phyloP scores from a whole-genome alignment of 2,113 vertebrate genomes.

The Cyanistes caeruleus region DNA sequence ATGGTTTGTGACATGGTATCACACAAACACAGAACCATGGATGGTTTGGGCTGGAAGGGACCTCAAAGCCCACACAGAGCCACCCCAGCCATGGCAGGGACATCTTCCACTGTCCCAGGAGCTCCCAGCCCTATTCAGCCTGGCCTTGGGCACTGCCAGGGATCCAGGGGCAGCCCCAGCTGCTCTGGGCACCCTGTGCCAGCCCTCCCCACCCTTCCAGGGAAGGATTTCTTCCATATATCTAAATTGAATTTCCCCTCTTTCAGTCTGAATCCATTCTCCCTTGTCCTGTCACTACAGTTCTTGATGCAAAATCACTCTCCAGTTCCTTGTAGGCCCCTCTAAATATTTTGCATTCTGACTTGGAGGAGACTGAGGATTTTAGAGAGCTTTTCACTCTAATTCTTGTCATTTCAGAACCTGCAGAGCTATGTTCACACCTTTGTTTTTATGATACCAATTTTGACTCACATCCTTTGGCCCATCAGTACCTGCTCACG shows the following conservation, averaged over 20 bases:
- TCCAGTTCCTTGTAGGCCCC: no score
- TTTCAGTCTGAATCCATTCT: not conserved
- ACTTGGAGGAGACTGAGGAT: not conserved
- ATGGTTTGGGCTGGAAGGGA: not conserved
- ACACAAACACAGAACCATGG: not conserved
- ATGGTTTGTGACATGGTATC: not conserved
- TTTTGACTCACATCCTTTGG: not conserved
- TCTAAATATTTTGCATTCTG: not conserved
- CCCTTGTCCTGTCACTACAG: not conserved
- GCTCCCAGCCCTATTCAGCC: fast-evolving
- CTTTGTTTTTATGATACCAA: fast-evolving
- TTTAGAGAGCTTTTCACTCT: not conserved
- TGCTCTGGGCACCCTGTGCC: not conserved
- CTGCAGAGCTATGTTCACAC: not conserved
- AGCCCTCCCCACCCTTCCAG: fast-evolving
- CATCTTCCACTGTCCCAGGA: not conserved
- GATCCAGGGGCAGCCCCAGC: not conserved
- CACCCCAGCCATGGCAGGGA: not conserved
- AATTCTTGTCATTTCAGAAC: not conserved
- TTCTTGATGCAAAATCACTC: not conserved
- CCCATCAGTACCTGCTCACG: not conserved
- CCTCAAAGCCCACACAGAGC: fast-evolving
- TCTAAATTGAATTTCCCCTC: not conserved
- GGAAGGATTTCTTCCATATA: fast-evolving
- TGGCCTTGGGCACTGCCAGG: not conserved